Conservation (phyloP, 2,113 vertebrate species). For the Hydropotes inermis region DNA sequence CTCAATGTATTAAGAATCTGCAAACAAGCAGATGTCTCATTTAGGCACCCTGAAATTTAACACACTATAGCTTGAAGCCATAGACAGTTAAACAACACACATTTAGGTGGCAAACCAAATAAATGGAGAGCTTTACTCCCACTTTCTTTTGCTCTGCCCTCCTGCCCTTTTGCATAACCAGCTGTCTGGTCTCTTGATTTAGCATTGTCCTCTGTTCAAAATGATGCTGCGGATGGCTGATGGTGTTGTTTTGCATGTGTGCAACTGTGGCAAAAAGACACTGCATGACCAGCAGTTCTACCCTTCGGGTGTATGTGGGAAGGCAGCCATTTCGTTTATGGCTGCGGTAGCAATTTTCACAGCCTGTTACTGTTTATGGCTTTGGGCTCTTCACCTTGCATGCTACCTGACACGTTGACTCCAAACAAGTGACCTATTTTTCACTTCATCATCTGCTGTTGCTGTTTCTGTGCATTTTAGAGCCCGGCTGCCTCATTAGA, state of each 20-base stretch:
- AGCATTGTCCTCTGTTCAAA: background rate
- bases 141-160: background rate
- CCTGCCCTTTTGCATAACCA: background rate
- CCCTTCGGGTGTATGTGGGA: accelerated
- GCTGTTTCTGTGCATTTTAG: constrained; percentile 32
- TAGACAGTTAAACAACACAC: background rate
- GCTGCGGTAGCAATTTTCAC: background rate
- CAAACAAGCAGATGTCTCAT: background rate
- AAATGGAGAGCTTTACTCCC: background rate
- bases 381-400: background rate
- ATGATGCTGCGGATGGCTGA: background rate
- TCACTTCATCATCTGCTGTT: constrained; percentile 3
- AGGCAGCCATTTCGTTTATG: background rate
- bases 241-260: background rate
- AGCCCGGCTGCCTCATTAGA: constrained; percentile 27
- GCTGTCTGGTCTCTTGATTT: background rate
- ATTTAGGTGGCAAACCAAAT: background rate
- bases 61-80: background rate
- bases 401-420: constrained; percentile 19
- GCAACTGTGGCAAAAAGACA: background rate
- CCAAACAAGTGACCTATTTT: constrained; percentile 52
- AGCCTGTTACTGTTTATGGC: constrained; percentile 21
- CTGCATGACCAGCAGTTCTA: background rate
- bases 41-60: background rate
- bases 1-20: background rate